phyloP scores from a whole-genome alignment of 2,797 vertebrate genomes.

The Chaunax sp. region DNA sequence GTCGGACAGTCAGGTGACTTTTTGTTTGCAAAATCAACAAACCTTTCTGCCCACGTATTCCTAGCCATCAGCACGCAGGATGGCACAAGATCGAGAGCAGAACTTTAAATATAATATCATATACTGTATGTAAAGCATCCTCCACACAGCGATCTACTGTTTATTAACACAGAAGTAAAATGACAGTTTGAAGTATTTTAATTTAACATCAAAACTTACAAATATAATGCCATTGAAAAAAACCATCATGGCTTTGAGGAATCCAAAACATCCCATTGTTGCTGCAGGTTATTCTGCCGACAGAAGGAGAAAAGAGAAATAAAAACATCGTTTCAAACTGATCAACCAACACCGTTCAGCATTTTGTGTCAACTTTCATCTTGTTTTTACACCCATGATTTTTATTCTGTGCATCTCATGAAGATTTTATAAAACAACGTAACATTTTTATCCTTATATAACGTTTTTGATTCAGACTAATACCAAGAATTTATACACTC shows the following conservation, averaged over 20 bases:
- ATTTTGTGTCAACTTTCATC: too few relatives aligned
- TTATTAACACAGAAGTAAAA: too few relatives aligned
- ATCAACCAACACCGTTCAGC: neutral
- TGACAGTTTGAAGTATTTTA: too few relatives aligned
- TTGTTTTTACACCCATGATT: neutral
- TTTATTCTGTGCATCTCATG: neutral
- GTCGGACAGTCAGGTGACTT: too few relatives aligned
- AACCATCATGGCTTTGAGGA: constrained; percentile 86
- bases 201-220: constrained; percentile 78
- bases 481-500: neutral
- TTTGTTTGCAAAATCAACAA: too few relatives aligned
- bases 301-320: neutral
- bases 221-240: constrained; percentile 86
- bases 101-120: too few relatives aligned
- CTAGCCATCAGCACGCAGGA: too few relatives aligned
- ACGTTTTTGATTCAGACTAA: neutral
- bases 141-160: too few relatives aligned
- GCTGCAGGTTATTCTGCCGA: constrained; percentile 47
- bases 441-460: neutral
- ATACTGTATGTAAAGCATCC: too few relatives aligned
- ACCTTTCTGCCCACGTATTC: too few relatives aligned
- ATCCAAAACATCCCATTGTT: constrained; percentile 83
- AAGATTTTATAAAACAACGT: neutral
- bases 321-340: too few relatives aligned
- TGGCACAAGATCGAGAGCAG: too few relatives aligned